These are phyloP conservation scores for Macroteleia sp. DNA, from an alignment of 2,888 invertebrate genomes.

Conservation along the genomic window DNA sequence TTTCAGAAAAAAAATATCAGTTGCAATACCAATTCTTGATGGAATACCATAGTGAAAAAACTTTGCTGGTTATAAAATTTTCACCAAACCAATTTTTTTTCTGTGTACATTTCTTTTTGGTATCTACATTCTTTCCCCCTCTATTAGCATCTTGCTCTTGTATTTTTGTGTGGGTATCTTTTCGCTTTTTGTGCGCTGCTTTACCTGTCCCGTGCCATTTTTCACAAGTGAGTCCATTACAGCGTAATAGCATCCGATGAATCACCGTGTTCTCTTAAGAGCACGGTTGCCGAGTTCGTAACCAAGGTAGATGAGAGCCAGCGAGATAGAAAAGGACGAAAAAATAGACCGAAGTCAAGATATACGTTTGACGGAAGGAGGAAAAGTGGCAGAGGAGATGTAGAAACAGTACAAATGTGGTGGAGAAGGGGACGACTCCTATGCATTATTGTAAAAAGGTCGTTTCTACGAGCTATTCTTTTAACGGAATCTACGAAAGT, in stretches of 20 bases:
- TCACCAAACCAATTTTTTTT: constrained; percentile 43
- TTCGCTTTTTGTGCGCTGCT: constrained; percentile 30
- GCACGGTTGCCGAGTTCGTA: constrained; percentile 67
- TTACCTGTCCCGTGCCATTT: constrained; percentile 72
- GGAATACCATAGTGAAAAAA: too few relatives aligned
- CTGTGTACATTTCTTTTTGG: constrained; percentile 17
- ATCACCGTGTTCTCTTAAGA: constrained; percentile 73
- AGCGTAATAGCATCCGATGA: constrained; percentile 76
- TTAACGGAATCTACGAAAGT: constrained; percentile 58
- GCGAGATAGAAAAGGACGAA: constrained; percentile 44
- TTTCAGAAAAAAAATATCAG: too few relatives aligned
- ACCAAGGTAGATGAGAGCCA: constrained; percentile 59
- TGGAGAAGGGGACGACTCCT: constrained; percentile 6
- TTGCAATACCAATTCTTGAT: too few relatives aligned
- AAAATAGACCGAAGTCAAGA: constrained; percentile 25
- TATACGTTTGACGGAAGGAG: constrained; percentile 35
- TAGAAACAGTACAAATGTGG: constrained; percentile 32
- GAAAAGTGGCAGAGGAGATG: constrained; percentile 37
- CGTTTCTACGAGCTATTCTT: constrained; percentile 31
- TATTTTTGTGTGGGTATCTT: constrained; percentile 29
- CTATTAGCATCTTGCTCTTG: constrained; percentile 8
- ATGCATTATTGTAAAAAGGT: constrained; percentile 2
- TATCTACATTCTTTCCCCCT: too few relatives aligned
- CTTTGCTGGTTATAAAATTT: too few relatives aligned
- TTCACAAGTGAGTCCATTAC: constrained; percentile 75